Evolutionary conservation across 2,113 vertebrate genomes (phyloP).

Genomic region (Amphiprion percula): DNA sequence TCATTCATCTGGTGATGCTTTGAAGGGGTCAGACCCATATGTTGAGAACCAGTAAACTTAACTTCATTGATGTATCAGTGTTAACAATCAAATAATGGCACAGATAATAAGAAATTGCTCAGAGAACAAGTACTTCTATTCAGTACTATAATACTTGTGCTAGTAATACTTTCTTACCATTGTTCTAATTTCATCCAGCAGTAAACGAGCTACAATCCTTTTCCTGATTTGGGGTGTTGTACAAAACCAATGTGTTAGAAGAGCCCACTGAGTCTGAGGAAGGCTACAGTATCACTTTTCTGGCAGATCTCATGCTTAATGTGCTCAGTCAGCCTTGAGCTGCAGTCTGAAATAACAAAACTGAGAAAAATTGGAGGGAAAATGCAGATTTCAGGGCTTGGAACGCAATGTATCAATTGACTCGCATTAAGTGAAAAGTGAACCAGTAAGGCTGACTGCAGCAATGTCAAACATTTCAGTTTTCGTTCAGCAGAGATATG

Average conservation of each 20-base stretch:
- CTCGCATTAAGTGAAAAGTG: constrained; percentile 35
- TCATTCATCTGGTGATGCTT: too few relatives aligned
- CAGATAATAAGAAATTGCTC: too few relatives aligned
- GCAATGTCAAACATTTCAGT: constrained; percentile 26
- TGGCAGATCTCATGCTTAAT: constrained; percentile 24
- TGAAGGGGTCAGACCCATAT: too few relatives aligned
- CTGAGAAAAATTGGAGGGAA: constrained; percentile 6
- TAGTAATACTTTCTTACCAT: too few relatives aligned
- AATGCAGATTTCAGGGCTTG: constrained; percentile 31
- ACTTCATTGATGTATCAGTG: too few relatives aligned
- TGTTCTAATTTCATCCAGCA: constrained; percentile 9
- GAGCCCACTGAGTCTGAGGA: background rate
- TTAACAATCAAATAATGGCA: too few relatives aligned
- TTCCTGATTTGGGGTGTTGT: background rate
- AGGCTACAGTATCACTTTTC: constrained; percentile 14
- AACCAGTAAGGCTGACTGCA: constrained; percentile 31
- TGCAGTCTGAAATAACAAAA: constrained; percentile 50
- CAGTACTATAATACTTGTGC: background rate
- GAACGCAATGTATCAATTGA: constrained; percentile 26
- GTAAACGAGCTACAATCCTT: constrained; percentile 19
- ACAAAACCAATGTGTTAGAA: constrained; percentile 26
- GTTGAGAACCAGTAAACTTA: too few relatives aligned
- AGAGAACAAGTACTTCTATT: background rate
- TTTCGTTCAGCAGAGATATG: constrained; percentile 11
- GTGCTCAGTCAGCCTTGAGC: constrained; percentile 43